phyloP scores from a whole-genome alignment of 2,888 invertebrate species.

The Cheiracanthium punctorium region DNA sequence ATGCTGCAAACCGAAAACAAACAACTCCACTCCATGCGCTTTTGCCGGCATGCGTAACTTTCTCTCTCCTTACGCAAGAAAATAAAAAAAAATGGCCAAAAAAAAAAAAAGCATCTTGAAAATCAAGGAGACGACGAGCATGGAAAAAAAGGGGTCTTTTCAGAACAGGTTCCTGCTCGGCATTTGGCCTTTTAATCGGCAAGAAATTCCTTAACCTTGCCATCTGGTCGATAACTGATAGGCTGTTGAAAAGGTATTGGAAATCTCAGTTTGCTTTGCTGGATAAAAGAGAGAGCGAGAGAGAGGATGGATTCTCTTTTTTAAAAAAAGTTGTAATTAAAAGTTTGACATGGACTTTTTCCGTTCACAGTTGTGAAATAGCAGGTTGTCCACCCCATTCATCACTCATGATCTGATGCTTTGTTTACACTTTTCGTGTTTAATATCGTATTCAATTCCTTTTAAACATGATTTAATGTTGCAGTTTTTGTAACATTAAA shows the following conservation, averaged over 20 bases:
- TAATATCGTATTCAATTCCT: too few species aligned
- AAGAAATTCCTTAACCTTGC: background rate
- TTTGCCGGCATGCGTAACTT: conserved; percentile 5
- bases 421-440: too few species aligned
- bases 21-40: background rate
- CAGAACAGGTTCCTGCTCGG: background rate
- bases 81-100: too few species aligned
- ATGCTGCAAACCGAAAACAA: background rate
- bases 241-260: conserved; percentile 6
- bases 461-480: too few species aligned
- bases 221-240: conserved; percentile 15
- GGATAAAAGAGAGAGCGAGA: background rate
- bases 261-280: background rate
- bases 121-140: background rate
- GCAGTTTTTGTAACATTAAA: too few species aligned
- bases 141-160: background rate
- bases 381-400: too few species aligned
- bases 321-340: too few species aligned
- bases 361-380: too few species aligned
- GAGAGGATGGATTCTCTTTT: too few species aligned
- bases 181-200: conserved; percentile 17
- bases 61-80: background rate
- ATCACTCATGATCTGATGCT: too few species aligned
- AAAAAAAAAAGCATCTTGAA: background rate
- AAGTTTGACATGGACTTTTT: too few species aligned